Conservation (phyloP, 2,888 invertebrate genomes). For the Lasioglossum pauxillum region DNA sequence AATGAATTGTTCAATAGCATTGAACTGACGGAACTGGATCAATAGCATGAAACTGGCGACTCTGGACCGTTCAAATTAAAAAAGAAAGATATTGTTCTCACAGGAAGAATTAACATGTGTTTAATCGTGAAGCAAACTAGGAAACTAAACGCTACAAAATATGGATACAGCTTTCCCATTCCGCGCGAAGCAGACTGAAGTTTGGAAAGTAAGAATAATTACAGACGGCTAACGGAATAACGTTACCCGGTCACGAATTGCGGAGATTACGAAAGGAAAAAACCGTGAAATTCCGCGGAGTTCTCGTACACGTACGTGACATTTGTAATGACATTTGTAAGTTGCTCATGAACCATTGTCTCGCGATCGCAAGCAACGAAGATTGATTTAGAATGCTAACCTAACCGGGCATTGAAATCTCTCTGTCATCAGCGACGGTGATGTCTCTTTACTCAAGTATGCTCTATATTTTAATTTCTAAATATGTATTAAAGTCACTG, state of each 20-base stretch:
- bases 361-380: background rate
- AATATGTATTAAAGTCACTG: background rate
- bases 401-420: background rate
- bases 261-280: constrained; percentile 49
- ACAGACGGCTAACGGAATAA: constrained; percentile 61
- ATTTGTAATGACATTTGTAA: constrained; percentile 52
- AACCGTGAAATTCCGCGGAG: constrained; percentile 35
- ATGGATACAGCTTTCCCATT: constrained; percentile 17
- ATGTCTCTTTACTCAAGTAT: background rate
- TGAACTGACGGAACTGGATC: no score
- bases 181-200: constrained; percentile 26
- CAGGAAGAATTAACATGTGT: no score
- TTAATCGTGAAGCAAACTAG: no score
- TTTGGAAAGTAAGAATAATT: constrained; percentile 71
- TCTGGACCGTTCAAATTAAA: no score
- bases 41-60: no score
- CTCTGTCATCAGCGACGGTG: background rate
- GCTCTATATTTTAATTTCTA: background rate
- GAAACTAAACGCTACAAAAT: background rate
- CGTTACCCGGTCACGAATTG: constrained; percentile 63
- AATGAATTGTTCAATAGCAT: no score
- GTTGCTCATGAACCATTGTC: constrained; percentile 18
- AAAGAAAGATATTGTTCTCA: no score
- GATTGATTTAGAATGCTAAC: constrained; percentile 17
- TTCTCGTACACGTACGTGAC: constrained; percentile 50